A percentile compares a stretch with the other conserved stretches of the same genome.
These are phyloP conservation scores for Hemicentrotus pulcherrimus DNA, from an alignment of 35 echinoderm and acorn worm species.

Conservation along the genomic window DNA sequence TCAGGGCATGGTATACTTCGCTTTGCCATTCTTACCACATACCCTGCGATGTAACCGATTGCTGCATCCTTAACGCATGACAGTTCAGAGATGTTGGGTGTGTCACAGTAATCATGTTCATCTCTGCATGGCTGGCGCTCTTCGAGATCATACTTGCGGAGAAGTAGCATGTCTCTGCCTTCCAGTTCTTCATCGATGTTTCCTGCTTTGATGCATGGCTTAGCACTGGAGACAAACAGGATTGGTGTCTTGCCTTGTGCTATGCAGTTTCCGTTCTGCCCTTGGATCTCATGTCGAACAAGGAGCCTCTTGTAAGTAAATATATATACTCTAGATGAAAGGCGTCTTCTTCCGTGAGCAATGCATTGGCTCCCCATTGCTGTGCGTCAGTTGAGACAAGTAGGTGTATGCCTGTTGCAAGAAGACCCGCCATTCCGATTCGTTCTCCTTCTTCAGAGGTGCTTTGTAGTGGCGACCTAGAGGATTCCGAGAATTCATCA, in stretches of 20 bases:
- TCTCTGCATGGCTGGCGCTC: not conserved
- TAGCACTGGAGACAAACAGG: not conserved
- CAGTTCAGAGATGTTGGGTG: not conserved
- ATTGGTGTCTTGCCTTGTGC: not conserved
- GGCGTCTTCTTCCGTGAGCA: slow-evolving; percentile 22
- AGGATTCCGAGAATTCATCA: slow-evolving; percentile 67
- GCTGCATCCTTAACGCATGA: not conserved
- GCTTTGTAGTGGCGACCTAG: slow-evolving; percentile 48
- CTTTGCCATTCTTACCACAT: not conserved
- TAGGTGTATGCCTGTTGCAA: slow-evolving; percentile 29
- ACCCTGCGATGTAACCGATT: not conserved
- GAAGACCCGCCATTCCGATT: slow-evolving; percentile 12
- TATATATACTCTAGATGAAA: too few relatives aligned
- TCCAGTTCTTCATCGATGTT: too few relatives aligned
- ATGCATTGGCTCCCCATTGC: slow-evolving; percentile 34
- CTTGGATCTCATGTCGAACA: slow-evolving; percentile 43
- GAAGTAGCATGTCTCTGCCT: too few relatives aligned
- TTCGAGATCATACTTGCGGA: too few relatives aligned
- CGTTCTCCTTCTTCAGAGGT: not conserved
- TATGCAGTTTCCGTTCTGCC: slow-evolving; percentile 9
- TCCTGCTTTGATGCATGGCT: too few relatives aligned
- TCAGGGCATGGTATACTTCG: not conserved
- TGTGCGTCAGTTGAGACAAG: slow-evolving; percentile 8
- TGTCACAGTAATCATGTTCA: not conserved
- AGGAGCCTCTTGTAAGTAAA: not conserved